Evolutionary conservation across 1,140 invertebrate species (phyloP).

Genomic region (Bradynema listronoti): DNA sequence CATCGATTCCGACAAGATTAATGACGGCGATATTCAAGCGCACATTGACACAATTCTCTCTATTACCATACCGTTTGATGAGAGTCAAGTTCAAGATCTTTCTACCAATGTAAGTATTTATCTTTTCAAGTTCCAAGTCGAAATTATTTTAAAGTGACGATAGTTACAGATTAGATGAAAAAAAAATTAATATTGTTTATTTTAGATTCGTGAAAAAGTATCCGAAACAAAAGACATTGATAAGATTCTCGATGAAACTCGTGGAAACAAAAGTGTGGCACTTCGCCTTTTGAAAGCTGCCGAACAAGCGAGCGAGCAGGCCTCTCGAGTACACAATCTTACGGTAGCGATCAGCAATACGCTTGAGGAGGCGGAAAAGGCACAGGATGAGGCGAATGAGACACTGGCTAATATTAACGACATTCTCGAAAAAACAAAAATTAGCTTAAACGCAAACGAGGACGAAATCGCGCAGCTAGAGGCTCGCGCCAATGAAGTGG

Average conservation of each 20-base stretch:
- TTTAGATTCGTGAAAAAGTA: slow-evolving; percentile 51
- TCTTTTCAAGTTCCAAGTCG: background rate
- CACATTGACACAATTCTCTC: slow-evolving; percentile 49
- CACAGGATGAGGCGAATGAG: slow-evolving; percentile 32
- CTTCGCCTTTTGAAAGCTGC: slow-evolving; percentile 43
- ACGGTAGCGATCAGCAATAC: slow-evolving; percentile 33
- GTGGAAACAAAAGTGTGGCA: slow-evolving; percentile 51
- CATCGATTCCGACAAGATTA: slow-evolving; percentile 39
- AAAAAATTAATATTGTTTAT: slow-evolving; percentile 10
- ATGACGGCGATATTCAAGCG: slow-evolving; percentile 49
- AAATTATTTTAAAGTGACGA: background rate
- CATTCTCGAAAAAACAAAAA: slow-evolving; percentile 19
- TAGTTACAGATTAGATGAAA: background rate
- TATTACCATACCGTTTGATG: slow-evolving; percentile 50
- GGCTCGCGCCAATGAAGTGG: slow-evolving; percentile 23
- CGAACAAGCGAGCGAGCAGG: slow-evolving; percentile 30
- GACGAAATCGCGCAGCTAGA: slow-evolving; percentile 30
- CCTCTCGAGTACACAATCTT: slow-evolving; percentile 38
- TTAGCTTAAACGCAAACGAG: slow-evolving; percentile 23
- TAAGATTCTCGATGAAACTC: slow-evolving; percentile 50
- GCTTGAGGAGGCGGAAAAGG: slow-evolving; percentile 32
- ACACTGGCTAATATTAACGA: slow-evolving; percentile 32
- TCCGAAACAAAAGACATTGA: slow-evolving; percentile 55
- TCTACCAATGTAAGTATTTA: slow-evolving; percentile 36
- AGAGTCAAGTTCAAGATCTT: slow-evolving; percentile 50